Percentiles rank a stretch among this genome's conserved stretches.
These are phyloP conservation scores for Pluvianellus socialis DNA, from an alignment of 2,113 vertebrate species.

Conservation along the genomic window DNA sequence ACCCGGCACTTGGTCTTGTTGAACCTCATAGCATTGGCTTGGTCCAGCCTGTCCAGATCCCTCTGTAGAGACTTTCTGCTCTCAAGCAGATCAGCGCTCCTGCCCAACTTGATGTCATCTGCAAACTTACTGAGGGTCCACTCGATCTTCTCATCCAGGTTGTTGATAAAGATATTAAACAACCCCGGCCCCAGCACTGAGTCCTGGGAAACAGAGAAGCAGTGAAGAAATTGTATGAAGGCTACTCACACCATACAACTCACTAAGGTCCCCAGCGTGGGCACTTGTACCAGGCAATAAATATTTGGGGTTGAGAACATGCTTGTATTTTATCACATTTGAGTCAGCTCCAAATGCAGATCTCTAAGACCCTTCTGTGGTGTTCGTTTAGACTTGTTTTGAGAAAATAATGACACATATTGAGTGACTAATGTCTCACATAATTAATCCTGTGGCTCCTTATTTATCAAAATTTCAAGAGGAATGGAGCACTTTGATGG, in stretches of 20 bases:
- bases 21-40: no score
- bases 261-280: rapidly evolving
- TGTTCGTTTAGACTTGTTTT: constrained; percentile 21
- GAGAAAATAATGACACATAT: constrained; percentile 33
- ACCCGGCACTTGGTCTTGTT: no score
- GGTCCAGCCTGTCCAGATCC: no score
- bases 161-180: no score
- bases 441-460: constrained; percentile 14
- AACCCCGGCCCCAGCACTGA: no score
- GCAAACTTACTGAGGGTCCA: no score
- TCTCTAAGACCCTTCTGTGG: background rate
- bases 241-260: background rate
- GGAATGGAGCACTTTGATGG: background rate
- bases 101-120: no score
- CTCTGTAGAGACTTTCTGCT: no score
- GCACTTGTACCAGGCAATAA: background rate
- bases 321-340: background rate
- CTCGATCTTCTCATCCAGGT: no score
- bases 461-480: constrained; percentile 31
- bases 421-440: constrained; percentile 35
- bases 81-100: no score
- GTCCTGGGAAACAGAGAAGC: background rate
- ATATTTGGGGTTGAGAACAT: background rate
- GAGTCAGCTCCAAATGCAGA: background rate
- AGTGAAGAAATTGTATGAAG: background rate